Conservation (phyloP, 92 coral and sea anemone species). For the Palythoa grandis region DNA sequence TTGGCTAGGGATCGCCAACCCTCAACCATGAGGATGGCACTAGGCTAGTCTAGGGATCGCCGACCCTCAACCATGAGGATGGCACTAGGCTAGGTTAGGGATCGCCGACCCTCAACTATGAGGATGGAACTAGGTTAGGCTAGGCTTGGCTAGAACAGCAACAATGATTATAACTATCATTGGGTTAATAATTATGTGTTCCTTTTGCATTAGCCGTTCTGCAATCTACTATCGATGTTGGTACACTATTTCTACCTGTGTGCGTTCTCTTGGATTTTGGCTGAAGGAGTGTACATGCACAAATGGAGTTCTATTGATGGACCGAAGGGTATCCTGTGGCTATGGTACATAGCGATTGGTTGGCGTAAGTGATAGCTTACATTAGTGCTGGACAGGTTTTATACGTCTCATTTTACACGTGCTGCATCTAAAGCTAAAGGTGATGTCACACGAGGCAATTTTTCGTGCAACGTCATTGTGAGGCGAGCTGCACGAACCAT, state of each 20-base stretch:
- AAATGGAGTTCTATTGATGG: constrained; percentile 71
- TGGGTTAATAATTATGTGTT: background rate
- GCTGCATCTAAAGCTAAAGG: background rate
- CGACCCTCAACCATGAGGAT: too few relatives aligned
- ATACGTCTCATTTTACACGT: background rate
- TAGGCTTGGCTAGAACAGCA: too few relatives aligned
- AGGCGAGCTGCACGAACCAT: too few relatives aligned
- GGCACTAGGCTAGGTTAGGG: too few relatives aligned
- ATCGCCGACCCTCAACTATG: too few relatives aligned
- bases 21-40: too few relatives aligned
- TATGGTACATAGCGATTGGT: constrained; percentile 74
- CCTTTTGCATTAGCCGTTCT: constrained; percentile 47
- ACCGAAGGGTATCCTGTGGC: constrained; percentile 71
- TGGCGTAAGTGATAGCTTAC: constrained; percentile 67
- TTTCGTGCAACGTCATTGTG: too few relatives aligned
- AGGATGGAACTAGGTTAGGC: too few relatives aligned
- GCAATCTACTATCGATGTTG: constrained; percentile 72
- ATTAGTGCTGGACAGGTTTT: background rate
- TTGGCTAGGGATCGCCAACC: too few relatives aligned
- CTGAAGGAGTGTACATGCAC: constrained; percentile 82
- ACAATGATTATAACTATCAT: too few relatives aligned
- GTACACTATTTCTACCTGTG: constrained; percentile 87
- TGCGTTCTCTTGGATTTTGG: constrained; percentile 83
- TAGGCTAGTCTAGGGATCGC: too few relatives aligned
- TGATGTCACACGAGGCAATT: too few relatives aligned